These are phyloP conservation scores for Tenthredo livida DNA, from an alignment of 2,888 invertebrate species.

Conservation along the genomic window DNA sequence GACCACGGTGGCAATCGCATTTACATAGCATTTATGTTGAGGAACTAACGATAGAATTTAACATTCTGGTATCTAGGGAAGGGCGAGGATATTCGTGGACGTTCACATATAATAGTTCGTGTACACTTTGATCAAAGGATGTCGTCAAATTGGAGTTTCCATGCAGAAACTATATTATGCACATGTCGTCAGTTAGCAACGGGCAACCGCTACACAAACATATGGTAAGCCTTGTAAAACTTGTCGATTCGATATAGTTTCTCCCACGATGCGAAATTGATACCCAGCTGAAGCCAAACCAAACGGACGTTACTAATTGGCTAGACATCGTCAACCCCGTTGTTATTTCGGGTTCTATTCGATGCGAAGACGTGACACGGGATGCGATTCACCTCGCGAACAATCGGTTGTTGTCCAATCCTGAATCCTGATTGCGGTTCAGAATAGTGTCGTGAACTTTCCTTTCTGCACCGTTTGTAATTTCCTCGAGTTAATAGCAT, in stretches of 20 bases:
- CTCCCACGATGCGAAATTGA: background rate
- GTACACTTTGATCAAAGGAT: conserved; percentile 36
- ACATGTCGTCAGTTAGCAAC: background rate
- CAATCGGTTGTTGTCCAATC: background rate
- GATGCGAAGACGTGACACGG: conserved; percentile 20
- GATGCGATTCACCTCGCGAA: background rate
- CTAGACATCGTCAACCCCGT: conserved; percentile 35
- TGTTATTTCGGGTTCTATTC: conserved; percentile 28
- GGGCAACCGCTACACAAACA: background rate
- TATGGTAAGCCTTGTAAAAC: conserved; percentile 23
- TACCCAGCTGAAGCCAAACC: background rate
- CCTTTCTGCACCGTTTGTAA: background rate
- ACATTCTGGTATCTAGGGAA: background rate
- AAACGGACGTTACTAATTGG: conserved; percentile 23
- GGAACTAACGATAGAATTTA: background rate
- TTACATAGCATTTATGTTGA: background rate
- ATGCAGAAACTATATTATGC: background rate
- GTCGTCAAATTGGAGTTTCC: conserved; percentile 28
- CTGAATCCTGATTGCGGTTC: conserved; percentile 30
- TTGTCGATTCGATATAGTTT: conserved; percentile 26
- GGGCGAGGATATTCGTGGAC: background rate
- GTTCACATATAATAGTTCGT: conserved; percentile 2
- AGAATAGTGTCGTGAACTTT: background rate
- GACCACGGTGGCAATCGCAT: background rate
- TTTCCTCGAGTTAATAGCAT: background rate